These are phyloP conservation scores for Harpalus rubripes DNA, from an alignment of 2,888 invertebrate genomes.

Conservation along the genomic window DNA sequence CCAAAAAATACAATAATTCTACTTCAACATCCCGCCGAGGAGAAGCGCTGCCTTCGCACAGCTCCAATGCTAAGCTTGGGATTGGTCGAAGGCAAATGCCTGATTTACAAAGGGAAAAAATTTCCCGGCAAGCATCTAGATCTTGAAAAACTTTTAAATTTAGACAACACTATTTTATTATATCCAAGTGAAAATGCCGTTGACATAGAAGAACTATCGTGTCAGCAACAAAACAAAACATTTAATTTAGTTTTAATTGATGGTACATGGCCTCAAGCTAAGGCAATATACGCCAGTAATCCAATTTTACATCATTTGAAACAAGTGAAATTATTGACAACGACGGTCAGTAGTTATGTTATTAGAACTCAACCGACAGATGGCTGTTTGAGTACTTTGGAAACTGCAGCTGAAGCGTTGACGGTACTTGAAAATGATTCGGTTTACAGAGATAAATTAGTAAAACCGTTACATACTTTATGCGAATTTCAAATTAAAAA, in stretches of 20 bases:
- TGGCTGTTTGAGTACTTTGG: slow-evolving; percentile 93
- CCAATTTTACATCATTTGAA: slow-evolving; percentile 85
- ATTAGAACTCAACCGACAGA: slow-evolving; percentile 96
- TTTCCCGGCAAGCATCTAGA: slow-evolving; percentile 87
- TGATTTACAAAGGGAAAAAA: slow-evolving; percentile 89
- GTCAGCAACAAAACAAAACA: slow-evolving; percentile 76
- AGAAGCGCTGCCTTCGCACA: slow-evolving; percentile 92
- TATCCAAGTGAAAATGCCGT: slow-evolving; percentile 89
- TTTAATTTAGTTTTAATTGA: slow-evolving; percentile 92
- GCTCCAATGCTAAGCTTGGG: slow-evolving; percentile 93
- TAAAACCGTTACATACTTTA: slow-evolving; percentile 89
- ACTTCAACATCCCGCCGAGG: slow-evolving; percentile 96
- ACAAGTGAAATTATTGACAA: slow-evolving; percentile 89
- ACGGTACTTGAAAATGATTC: slow-evolving; percentile 86
- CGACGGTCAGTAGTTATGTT: slow-evolving; percentile 90
- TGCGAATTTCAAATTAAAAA: slow-evolving; percentile 93
- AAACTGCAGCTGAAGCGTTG: slow-evolving; percentile 90
- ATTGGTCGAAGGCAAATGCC: slow-evolving; percentile 86
- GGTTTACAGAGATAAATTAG: slow-evolving; percentile 83
- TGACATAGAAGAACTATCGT: slow-evolving; percentile 81
- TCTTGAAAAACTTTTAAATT: slow-evolving; percentile 83
- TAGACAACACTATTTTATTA: slow-evolving; percentile 86
- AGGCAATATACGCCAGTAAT: slow-evolving; percentile 92
- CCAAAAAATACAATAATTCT: slow-evolving; percentile 88
- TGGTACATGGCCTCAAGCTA: slow-evolving; percentile 98